Evolutionary conservation across 37 sponge, comb jelly and placozoan genomes (phyloP).

Genomic region (Cliona cf. orientalis): DNA sequence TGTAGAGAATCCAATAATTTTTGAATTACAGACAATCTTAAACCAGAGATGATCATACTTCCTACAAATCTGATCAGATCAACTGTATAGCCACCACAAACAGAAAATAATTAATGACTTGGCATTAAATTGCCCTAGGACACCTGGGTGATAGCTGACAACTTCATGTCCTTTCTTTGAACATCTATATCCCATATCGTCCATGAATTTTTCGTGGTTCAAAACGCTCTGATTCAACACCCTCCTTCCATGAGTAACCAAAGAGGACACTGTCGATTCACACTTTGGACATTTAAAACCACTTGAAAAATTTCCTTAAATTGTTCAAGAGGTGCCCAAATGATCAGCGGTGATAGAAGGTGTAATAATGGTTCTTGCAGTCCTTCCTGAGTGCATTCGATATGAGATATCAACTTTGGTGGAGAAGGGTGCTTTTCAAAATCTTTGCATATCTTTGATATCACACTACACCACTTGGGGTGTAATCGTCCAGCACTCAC

Average conservation of each 20-base stretch:
- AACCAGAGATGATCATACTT: background rate
- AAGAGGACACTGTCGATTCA: background rate
- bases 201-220: constrained; percentile 22
- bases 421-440: no score
- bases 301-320: background rate
- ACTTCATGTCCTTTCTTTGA: background rate
- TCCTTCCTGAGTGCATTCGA: no score
- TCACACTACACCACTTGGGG: no score
- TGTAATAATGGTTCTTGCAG: background rate
- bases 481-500: no score
- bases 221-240: background rate
- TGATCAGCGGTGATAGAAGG: background rate
- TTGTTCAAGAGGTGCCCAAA: background rate
- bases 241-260: background rate
- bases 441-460: no score
- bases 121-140: constrained; percentile 4
- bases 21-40: background rate
- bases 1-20: no score
- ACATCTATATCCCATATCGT: background rate
- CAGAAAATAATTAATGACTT: background rate
- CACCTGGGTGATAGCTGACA: constrained; percentile 9
- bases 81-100: constrained; percentile 35
- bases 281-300: background rate
- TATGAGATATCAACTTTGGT: no score
- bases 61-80: background rate